These are phyloP conservation scores for Caenorhabditis latens DNA, from an alignment of 1,140 invertebrate species.

Conservation along the genomic window DNA sequence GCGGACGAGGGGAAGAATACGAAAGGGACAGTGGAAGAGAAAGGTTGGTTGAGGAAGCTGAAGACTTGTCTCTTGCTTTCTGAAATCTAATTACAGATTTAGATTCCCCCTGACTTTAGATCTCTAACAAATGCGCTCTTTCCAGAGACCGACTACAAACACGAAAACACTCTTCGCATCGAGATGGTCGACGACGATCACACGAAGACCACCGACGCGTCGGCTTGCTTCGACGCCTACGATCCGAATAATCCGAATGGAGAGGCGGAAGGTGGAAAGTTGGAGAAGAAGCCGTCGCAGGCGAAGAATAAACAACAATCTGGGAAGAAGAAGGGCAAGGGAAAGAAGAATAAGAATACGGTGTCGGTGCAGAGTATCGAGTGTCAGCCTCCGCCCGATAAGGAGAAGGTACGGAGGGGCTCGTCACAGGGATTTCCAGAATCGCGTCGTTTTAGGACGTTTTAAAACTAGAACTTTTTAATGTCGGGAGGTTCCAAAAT, in stretches of 20 bases:
- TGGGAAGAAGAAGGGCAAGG: not conserved
- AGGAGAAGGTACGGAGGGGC: not conserved
- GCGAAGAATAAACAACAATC: not conserved
- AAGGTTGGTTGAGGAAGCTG: no score
- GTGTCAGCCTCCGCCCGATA: not conserved
- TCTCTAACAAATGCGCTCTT: not conserved
- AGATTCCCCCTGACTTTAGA: no score
- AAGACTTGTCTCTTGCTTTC: no score
- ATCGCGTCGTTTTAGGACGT: no score
- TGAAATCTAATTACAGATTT: no score
- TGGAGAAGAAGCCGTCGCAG: not conserved
- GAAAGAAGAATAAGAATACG: not conserved
- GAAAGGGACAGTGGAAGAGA: no score
- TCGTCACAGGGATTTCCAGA: no score
- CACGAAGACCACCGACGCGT: not conserved
- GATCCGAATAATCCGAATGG: not conserved
- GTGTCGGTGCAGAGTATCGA: not conserved
- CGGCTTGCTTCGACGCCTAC: conserved; percentile 1
- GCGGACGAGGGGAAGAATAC: no score
- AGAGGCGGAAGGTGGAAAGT: not conserved
- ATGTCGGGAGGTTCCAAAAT: no score
- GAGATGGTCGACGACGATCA: conserved; percentile 47
- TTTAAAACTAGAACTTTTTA: no score
- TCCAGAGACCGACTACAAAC: not conserved
- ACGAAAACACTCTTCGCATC: conserved; percentile 32